A percentile compares a stretch with the other conserved stretches of the same genome.
These are phyloP conservation scores for Plodia interpunctella DNA, from an alignment of 1,140 invertebrate genomes.

Conservation along the genomic window DNA sequence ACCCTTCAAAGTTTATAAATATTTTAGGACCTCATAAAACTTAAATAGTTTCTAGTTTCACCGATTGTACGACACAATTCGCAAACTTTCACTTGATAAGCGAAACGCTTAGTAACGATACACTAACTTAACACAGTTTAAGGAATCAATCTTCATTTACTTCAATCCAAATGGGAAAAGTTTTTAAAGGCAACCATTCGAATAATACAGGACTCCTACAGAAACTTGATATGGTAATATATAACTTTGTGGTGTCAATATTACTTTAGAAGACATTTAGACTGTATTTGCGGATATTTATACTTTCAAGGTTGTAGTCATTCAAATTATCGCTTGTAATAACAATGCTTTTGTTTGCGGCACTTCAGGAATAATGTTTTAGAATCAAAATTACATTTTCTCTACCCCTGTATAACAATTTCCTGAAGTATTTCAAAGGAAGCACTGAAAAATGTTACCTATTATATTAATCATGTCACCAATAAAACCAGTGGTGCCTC, in stretches of 20 bases:
- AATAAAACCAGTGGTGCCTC: too few species aligned
- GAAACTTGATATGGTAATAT: neutral
- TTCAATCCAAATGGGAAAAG: constrained; percentile 19
- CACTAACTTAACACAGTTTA: constrained; percentile 9
- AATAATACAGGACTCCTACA: neutral
- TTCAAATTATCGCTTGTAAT: too few species aligned
- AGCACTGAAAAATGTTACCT: too few species aligned
- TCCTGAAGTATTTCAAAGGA: too few species aligned
- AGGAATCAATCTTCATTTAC: constrained; percentile 23
- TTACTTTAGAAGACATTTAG: too few species aligned
- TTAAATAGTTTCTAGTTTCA: neutral
- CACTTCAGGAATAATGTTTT: too few species aligned
- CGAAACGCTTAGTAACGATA: constrained; percentile 1
- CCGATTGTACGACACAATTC: neutral
- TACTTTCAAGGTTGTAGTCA: too few species aligned
- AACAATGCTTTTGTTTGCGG: too few species aligned
- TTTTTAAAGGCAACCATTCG: constrained; percentile 13
- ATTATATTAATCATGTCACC: too few species aligned
- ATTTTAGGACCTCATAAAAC: neutral
- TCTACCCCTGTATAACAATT: too few species aligned
- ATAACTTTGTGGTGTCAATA: neutral
- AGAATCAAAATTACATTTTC: too few species aligned
- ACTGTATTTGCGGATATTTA: too few species aligned
- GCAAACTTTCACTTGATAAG: neutral
- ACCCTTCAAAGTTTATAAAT: neutral